Percentiles rank a stretch among this genome's conserved stretches.
Conservation (phyloP, 2,797 vertebrate genomes). For the Taenioides sp. region DNA sequence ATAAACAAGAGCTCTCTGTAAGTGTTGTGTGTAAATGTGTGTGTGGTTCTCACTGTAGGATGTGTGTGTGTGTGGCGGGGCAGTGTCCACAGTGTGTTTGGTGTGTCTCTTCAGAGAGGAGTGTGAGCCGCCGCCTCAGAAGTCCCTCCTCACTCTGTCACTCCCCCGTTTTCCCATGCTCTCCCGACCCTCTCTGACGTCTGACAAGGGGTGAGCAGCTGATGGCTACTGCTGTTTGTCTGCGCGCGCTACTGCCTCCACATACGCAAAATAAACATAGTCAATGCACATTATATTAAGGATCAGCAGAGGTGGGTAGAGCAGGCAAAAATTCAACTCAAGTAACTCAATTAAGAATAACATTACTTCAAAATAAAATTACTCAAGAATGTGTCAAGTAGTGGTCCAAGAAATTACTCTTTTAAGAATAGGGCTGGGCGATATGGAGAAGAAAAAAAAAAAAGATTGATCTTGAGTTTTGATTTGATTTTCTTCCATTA, state of each 20-base stretch:
- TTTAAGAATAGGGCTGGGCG: no score
- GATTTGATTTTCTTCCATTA: no score
- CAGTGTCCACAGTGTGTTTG: conserved; percentile 23
- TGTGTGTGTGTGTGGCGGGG: not conserved
- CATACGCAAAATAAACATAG: not conserved
- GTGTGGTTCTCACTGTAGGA: not conserved
- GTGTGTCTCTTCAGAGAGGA: conserved; percentile 83
- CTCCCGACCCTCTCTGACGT: conserved; percentile 87
- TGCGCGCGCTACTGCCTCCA: not conserved
- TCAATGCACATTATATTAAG: no score
- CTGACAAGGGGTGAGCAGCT: conserved; percentile 87
- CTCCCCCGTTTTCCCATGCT: conserved; percentile 91
- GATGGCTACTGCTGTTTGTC: conserved; percentile 47
- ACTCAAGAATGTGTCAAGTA: no score
- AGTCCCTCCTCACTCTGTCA: conserved; percentile 89
- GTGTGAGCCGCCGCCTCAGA: conserved; percentile 85
- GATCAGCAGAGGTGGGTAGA: no score
- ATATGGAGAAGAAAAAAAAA: no score
- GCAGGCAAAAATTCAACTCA: no score
- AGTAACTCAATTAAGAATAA: no score
- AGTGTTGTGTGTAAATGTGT: conserved; percentile 71
- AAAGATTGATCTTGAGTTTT: no score
- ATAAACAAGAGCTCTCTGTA: conserved; percentile 94
- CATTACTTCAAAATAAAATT: no score
- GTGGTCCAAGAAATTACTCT: no score